These are phyloP conservation scores for Indri indri DNA, from an alignment of 2,113 vertebrate species.

Conservation along the genomic window DNA sequence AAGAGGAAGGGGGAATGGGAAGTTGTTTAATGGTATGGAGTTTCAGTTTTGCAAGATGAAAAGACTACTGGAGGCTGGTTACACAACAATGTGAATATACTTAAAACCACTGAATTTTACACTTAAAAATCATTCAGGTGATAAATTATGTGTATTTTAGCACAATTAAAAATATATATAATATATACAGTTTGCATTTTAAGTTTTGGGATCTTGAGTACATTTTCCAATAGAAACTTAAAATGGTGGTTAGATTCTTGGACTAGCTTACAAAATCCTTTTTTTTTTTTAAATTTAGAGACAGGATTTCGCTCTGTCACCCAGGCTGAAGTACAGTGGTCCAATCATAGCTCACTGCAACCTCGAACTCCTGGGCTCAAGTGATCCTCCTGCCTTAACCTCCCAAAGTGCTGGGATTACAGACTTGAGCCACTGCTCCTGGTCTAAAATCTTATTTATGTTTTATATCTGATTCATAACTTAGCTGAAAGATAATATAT, in stretches of 20 bases:
- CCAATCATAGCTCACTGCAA: no score
- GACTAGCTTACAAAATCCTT: conserved; percentile 6
- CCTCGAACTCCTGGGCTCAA: no score
- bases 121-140: not conserved
- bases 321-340: no score
- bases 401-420: no score
- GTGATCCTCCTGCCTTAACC: no score
- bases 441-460: not conserved
- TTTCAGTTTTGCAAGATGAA: not conserved
- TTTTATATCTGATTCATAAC: conserved; percentile 11
- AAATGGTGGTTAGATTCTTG: conserved; percentile 25
- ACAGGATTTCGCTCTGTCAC: no score
- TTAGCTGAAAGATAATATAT: not conserved
- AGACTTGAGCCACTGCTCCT: no score
- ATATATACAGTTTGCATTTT: not conserved
- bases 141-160: not conserved
- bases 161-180: not conserved
- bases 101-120: not conserved
- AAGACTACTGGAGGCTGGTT: not conserved
- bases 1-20: not conserved
- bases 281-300: no score
- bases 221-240: conserved; percentile 18
- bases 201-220: not conserved
- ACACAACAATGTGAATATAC: not conserved
- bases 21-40: not conserved